Conservation (phyloP, 2,113 vertebrate species). For the Callionymus lyra region DNA sequence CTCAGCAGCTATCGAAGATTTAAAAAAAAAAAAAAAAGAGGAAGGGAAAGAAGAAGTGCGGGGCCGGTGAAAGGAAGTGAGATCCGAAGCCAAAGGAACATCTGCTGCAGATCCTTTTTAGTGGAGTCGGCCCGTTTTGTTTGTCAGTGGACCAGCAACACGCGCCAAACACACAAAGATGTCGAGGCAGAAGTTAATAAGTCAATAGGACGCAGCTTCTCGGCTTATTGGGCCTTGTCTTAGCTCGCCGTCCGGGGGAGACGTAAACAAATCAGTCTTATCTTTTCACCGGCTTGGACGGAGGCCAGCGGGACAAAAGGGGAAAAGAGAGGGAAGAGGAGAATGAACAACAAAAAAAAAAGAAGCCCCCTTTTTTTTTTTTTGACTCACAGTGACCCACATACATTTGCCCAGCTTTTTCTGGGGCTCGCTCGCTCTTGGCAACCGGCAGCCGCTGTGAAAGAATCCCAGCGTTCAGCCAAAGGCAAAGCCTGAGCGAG, state of each 20-base stretch:
- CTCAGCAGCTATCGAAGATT: slow-evolving; percentile 26
- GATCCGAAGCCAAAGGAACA: slow-evolving; percentile 58
- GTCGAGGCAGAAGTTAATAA: slow-evolving; percentile 54
- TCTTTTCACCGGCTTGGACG: slow-evolving; percentile 60
- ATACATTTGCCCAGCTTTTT: slow-evolving; percentile 62
- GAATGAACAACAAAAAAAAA: slow-evolving; percentile 29
- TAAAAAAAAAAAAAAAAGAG: slow-evolving; percentile 56
- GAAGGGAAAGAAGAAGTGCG: slow-evolving; percentile 69
- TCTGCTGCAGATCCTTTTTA: slow-evolving; percentile 61
- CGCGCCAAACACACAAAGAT: slow-evolving; percentile 34
- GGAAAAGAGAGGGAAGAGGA: slow-evolving; percentile 11
- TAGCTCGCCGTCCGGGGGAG: slow-evolving; percentile 29
- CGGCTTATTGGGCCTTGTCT: slow-evolving; percentile 57
- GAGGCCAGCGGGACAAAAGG: slow-evolving; percentile 41
- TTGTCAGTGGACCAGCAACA: slow-evolving; percentile 36
- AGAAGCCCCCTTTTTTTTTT: slow-evolving; percentile 55
- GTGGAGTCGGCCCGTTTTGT: slow-evolving; percentile 44
- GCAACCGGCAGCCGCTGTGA: slow-evolving; percentile 66
- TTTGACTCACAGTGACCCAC: slow-evolving; percentile 62
- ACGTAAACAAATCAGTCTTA: slow-evolving; percentile 63
- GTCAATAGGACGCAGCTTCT: slow-evolving; percentile 50
- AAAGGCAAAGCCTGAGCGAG: slow-evolving; percentile 61
- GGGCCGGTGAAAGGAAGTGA: slow-evolving; percentile 63
- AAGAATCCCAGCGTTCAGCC: slow-evolving; percentile 72
- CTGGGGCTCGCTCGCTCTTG: slow-evolving; percentile 59